phyloP scores from a whole-genome alignment of 2,888 invertebrate species.

The Caenorhabditis sp. region DNA sequence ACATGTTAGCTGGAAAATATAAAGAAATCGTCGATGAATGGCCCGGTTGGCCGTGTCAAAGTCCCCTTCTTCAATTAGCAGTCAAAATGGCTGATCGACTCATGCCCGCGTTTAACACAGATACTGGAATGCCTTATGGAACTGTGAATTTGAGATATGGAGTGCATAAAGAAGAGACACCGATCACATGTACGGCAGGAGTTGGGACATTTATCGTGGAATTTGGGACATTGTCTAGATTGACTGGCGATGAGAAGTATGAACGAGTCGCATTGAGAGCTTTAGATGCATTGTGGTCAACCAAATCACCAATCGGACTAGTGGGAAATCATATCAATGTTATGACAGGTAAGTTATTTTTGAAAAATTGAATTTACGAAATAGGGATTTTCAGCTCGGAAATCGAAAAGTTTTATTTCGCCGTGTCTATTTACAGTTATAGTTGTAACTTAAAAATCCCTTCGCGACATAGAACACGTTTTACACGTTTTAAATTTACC shows the following conservation, averaged over 20 bases:
- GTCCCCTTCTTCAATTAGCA: conserved; percentile 88
- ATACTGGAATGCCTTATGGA: conserved; percentile 75
- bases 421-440: too few relatives aligned
- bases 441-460: too few relatives aligned
- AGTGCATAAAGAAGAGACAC: conserved; percentile 88
- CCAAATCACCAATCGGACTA: conserved; percentile 78
- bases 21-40: conserved; percentile 75
- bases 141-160: conserved; percentile 85
- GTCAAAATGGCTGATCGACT: conserved; percentile 92
- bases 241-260: conserved; percentile 78
- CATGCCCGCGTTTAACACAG: conserved; percentile 76
- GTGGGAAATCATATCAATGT: conserved; percentile 94
- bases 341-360: conserved; percentile 5
- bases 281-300: conserved; percentile 85
- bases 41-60: conserved; percentile 96
- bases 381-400: too few relatives aligned
- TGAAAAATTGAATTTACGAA: not conserved
- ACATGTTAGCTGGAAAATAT: conserved; percentile 78
- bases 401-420: too few relatives aligned
- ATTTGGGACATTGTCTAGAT: conserved; percentile 80
- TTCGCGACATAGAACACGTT: too few relatives aligned
- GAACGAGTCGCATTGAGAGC: conserved; percentile 89
- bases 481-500: too few relatives aligned
- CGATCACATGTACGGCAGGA: conserved; percentile 95
- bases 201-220: conserved; percentile 96